Conservation (phyloP, 2,888 invertebrate genomes). For the Acleris holmiana region DNA sequence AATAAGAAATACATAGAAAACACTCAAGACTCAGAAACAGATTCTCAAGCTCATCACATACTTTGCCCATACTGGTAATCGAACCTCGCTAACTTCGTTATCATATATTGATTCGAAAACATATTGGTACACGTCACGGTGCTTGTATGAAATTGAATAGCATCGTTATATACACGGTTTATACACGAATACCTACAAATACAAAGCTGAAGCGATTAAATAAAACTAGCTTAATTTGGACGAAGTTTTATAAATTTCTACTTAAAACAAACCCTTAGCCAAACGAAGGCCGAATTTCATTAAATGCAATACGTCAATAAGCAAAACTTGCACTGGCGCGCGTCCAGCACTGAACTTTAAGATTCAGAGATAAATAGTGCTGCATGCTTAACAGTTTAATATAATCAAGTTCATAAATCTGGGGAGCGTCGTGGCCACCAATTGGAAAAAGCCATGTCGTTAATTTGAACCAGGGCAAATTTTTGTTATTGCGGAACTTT, state of each 20-base stretch:
- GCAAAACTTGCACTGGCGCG: constrained; percentile 31
- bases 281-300: constrained; percentile 23
- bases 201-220: no score
- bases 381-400: constrained; percentile 42
- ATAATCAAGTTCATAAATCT: background rate
- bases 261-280: constrained; percentile 11
- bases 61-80: no score
- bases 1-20: no score
- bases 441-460: background rate
- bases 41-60: no score
- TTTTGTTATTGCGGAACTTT: no score
- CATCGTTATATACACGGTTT: no score
- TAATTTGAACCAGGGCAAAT: background rate
- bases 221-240: background rate
- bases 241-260: background rate
- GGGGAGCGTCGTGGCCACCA: background rate
- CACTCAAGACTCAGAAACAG: no score
- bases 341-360: constrained; percentile 19
- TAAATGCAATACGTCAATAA: constrained; percentile 34
- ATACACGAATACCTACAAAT: no score
- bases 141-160: no score
- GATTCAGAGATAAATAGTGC: constrained; percentile 29
- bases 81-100: no score
- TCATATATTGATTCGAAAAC: no score
- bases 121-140: no score